Evolutionary conservation across 92 coral and sea anemone genomes (phyloP), one percentile per base, ranked within the genome.

Genomic region (Epizoanthus fatuus): DNA sequence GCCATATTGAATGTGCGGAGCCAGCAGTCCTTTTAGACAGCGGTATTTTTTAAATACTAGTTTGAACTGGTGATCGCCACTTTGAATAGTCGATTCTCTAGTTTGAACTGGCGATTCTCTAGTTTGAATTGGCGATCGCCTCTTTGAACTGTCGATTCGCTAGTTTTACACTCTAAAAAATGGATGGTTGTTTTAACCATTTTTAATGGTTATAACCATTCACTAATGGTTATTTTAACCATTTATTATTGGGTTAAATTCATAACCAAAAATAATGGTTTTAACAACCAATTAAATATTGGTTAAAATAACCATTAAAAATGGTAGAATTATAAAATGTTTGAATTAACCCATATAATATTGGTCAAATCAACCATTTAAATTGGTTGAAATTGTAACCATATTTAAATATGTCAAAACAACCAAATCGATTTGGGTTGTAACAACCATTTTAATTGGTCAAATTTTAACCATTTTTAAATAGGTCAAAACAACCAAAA

Each of bases 1-100:
- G 29, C 73, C 86, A 52, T 81, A 68, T 4, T 74, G 76, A 16
- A 51, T 22, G 25, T 67, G 22, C 25, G 64, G 55, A 81, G 72
- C 65, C 55, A 69, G 53, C 53, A 81, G 64, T 25, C 72, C 42
- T 45, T 72, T 64, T 13, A 52, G 35, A 25, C 57, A 76, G 39
- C 2, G 35, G 35, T 29, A 29, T 29, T 29, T 29, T 29, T 29
- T 29, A 29, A 29, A 29, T 29, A 29, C 35, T 29, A 29, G 35
- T 29, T 29, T 29, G 2, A 29, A 29, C 35, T 29, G 35, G 25
- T 22, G 25, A 22, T 22, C 25, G 25, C 25, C 25, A 22, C 25
- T 29, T 29, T 29, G 2, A 29, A 29, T 1, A 1, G 35, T 29
- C 35, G 35, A 29, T 29, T 29, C 35, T 0, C 35, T 29, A 29